Evolutionary conservation across 2,113 vertebrate genomes (phyloP), one percentile per base, ranked within the genome.

Genomic region (Hepsetus odoe): DNA sequence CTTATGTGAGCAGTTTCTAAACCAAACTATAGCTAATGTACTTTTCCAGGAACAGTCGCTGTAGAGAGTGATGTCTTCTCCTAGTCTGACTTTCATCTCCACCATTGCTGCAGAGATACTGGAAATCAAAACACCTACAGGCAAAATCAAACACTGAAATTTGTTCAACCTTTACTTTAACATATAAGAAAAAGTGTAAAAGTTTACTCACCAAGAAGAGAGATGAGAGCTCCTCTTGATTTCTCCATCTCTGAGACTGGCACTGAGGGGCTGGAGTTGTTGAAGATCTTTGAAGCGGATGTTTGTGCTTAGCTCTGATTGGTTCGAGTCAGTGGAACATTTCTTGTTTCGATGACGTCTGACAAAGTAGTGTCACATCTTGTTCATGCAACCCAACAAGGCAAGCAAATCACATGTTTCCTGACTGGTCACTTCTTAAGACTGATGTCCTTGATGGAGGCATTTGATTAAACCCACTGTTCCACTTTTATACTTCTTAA

Each of bases 71-170:
- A 69, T 44, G 24, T 13, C 67, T 32, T 49, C 81, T 79, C 81
- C 81, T 76, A 35, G 35, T 71, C 51, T 64, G 30, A 70, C 76
- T 70, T 24, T 49, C 33, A 59, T 13, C 11, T 78, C 5, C 5
- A 71, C 38, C 38, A 69, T 70, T 69, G 24, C 35, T 38, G 59
- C 71, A 33, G 73, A 81, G 24, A 72, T 46, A 42, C 24, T 22
- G 33, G n/a, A n/a, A n/a, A n/a, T n/a, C 42, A 79, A 58, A 67
- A 77, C 44, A 69, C 40, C 74, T 80, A n/a, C 70, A 81, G 66
- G 76, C 55, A 65, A 3, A 65, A 3, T 42, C 1, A 8, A 1
- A 42, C 8, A 11, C 8, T 5, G 35, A 38, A 38, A 38, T 4
- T 8, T 8, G 8, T 38, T 5, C 35, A 5, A 38, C 4, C 4